Evolutionary conservation across 1,140 invertebrate genomes (phyloP).

Genomic region (Psilanteris sp.): DNA sequence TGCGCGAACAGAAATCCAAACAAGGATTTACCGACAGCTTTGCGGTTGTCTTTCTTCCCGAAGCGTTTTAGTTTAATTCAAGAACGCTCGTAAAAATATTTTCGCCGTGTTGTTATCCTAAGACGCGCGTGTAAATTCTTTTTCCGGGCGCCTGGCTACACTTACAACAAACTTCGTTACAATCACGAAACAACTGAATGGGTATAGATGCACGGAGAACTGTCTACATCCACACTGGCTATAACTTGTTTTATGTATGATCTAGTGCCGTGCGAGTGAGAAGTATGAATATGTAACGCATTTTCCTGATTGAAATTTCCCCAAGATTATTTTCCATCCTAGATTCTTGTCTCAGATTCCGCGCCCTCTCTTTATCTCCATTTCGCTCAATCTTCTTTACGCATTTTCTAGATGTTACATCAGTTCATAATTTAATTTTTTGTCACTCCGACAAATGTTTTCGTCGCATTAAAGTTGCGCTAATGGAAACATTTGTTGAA

Average conservation of each 20-base stretch:
- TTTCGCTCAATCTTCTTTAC: conserved; percentile 45
- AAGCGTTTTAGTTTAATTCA: conserved; percentile 63
- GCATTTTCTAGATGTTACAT: conserved; percentile 26
- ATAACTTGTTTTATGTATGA: conserved; percentile 72
- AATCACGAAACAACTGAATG: conserved; percentile 38
- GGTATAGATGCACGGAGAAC: conserved; percentile 49
- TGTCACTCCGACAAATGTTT: conserved; percentile 41
- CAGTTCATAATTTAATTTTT: conserved; percentile 53
- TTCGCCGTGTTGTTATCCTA: conserved; percentile 56
- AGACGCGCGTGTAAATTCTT: conserved; percentile 57
- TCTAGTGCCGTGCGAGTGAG: conserved; percentile 44
- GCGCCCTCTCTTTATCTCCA: conserved; percentile 39
- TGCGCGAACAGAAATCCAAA: conserved; percentile 47
- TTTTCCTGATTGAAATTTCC: conserved; percentile 79
- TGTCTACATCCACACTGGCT: conserved; percentile 46
- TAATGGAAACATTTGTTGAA: conserved; percentile 37
- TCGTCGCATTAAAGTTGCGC: conserved; percentile 21
- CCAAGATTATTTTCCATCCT: conserved; percentile 70
- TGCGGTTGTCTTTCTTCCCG: conserved; percentile 59
- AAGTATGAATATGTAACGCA: conserved; percentile 77
- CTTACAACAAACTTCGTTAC: conserved; percentile 56
- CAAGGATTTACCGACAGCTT: conserved; percentile 64
- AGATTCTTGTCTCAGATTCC: conserved; percentile 47
- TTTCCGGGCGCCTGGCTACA: conserved; percentile 36
- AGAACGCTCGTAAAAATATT: conserved; percentile 62